These are phyloP conservation scores for Pilophorus perplexus DNA, from an alignment of 2,888 invertebrate genomes.

Conservation along the genomic window DNA sequence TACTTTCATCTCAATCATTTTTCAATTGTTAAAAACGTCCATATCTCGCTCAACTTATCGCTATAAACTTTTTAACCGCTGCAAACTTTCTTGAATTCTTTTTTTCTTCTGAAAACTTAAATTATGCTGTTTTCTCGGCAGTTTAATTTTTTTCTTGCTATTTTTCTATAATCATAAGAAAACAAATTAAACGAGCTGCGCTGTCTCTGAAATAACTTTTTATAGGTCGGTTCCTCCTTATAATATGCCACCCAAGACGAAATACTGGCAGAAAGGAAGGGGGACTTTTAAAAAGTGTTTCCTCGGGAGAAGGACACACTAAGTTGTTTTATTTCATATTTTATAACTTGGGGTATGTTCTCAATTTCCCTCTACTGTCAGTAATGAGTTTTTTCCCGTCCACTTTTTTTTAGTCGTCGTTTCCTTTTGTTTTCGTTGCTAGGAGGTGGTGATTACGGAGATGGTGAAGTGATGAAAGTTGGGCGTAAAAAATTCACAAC, in stretches of 20 bases:
- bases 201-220: constrained; percentile 14
- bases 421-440: too few species aligned
- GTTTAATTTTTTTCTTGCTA: not conserved
- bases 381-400: not conserved
- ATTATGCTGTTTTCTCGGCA: not conserved
- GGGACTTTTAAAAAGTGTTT: not conserved
- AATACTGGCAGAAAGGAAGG: not conserved
- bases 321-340: constrained; percentile 20
- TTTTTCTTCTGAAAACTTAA: not conserved
- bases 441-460: too few species aligned
- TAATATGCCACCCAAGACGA: constrained; percentile 5
- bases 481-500: too few species aligned
- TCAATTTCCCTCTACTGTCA: not conserved
- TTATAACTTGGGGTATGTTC: constrained; percentile 2
- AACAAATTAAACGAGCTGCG: constrained; percentile 17
- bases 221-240: constrained; percentile 13
- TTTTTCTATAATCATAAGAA: constrained; percentile 31
- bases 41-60: too few species aligned
- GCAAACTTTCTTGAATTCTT: too few species aligned
- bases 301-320: not conserved
- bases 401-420: too few species aligned
- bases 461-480: too few species aligned
- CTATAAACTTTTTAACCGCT: too few species aligned
- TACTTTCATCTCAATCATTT: too few species aligned
- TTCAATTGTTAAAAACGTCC: too few species aligned